Evolutionary conservation across 2,113 vertebrate genomes (phyloP), one percentile per base, ranked within the genome.

Genomic region (Epinephelus fuscoguttatus): DNA sequence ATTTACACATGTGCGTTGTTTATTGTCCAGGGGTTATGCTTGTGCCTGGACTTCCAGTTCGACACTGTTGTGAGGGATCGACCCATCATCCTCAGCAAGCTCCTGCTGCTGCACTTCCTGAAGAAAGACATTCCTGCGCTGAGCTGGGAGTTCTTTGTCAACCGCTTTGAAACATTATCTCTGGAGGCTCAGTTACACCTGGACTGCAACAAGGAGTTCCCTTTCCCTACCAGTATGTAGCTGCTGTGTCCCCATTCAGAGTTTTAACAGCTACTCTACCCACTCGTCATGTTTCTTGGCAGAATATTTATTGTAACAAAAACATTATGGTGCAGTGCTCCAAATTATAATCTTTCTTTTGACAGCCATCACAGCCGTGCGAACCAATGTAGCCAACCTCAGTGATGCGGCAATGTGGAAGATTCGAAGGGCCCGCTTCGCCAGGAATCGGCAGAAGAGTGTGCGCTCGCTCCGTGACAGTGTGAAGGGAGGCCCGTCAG

Each of bases 81-180:
- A 7, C 98, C 98, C 47, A 97, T 97, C 60, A 99, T 99, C 88
- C 95, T 99, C 82, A 99, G 97, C 95, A 99, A 99, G 89, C 96
- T 99, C 83, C 96, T 99, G 81, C 95, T 99, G 52, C 95, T 99
- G 82, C 98, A 99, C 95, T 98, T 97, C 89, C 95, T 99, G 62
- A 98, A 98, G 92, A 96, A 96, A 82, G 98, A 99, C 82, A 96
- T 99, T 84, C 98, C 98, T 25, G 98, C 98, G 7, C 95, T 99
- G 75, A 99, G 98, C 91, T 99, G 98, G 98, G 98, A 99, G 91
- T 99, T 99, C 88, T 99, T 99, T 88, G 98, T 99, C 87, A 99
- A 99, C 91, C 97, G 98, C 80, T 99, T 99, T 93, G 98, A 99
- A 91, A 99, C 98, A 0, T 93, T 99, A n/a, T 99, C 98, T 80